These are phyloP conservation scores for Polypterus senegalus DNA, from an alignment of 2,113 vertebrate genomes.

Conservation along the genomic window DNA sequence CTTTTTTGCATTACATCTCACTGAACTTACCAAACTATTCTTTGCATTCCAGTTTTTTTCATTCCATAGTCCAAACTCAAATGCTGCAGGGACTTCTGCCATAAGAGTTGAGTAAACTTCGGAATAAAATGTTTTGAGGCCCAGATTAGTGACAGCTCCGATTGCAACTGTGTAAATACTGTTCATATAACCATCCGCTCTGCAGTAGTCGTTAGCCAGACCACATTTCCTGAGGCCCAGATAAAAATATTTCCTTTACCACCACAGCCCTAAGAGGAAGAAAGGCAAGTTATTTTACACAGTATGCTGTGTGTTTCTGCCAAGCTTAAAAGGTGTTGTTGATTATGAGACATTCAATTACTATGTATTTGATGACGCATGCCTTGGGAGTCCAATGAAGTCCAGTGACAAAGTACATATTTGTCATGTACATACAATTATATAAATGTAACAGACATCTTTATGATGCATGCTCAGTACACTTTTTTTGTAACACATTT, in stretches of 20 bases:
- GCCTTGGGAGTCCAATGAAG: background rate
- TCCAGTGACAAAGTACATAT: slow-evolving; percentile 9
- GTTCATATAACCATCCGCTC: slow-evolving; percentile 22
- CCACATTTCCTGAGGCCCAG: slow-evolving; percentile 48
- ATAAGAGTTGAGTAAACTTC: background rate
- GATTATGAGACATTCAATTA: slow-evolving; percentile 37
- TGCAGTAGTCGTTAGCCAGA: slow-evolving; percentile 38
- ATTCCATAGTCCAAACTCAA: slow-evolving; percentile 9
- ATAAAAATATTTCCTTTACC: slow-evolving; percentile 55
- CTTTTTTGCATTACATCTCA: too few species aligned
- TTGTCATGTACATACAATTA: slow-evolving; percentile 32
- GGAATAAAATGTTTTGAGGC: background rate
- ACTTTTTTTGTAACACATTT: slow-evolving; percentile 29
- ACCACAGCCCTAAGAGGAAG: slow-evolving; percentile 41
- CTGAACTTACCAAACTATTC: slow-evolving; percentile 9
- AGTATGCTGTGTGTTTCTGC: slow-evolving; percentile 28
- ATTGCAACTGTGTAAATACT: slow-evolving; percentile 27
- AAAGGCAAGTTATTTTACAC: slow-evolving; percentile 37
- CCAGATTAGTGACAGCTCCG: slow-evolving; percentile 9
- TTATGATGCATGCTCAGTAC: slow-evolving; percentile 30
- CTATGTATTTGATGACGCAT: background rate
- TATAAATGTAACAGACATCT: slow-evolving; percentile 23
- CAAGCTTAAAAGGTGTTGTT: slow-evolving; percentile 34
- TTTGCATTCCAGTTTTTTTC: slow-evolving; percentile 4
- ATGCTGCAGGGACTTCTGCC: slow-evolving; percentile 14